These are phyloP conservation scores for Trichonephila inaurata DNA, from an alignment of 1,140 invertebrate genomes.

Conservation along the genomic window DNA sequence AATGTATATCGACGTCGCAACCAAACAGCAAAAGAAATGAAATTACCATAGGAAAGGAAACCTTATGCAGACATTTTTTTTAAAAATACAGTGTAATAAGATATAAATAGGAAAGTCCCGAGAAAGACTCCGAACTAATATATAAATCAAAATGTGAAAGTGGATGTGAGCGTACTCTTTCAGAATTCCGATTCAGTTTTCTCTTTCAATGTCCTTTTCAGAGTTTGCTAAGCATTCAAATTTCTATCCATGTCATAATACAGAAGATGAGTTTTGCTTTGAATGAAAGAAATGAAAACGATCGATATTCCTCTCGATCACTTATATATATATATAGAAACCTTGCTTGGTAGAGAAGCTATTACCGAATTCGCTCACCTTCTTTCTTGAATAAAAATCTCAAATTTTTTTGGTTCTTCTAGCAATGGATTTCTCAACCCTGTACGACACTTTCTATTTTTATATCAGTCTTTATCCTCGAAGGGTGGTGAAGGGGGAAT, in stretches of 20 bases:
- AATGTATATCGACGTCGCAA: not conserved
- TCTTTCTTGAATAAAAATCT: not conserved
- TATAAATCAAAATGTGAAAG: not conserved
- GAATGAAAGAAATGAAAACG: not conserved
- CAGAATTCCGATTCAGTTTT: not conserved
- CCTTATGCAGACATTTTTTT: not conserved
- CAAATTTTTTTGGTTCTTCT: not conserved
- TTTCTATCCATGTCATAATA: not conserved
- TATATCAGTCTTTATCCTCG: not conserved
- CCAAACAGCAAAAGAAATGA: not conserved
- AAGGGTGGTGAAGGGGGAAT: no score
- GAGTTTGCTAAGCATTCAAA: conserved; percentile 8
- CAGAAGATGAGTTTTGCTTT: not conserved
- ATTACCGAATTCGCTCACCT: not conserved
- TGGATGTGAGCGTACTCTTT: not conserved
- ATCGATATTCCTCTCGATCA: not conserved
- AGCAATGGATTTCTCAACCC: not conserved
- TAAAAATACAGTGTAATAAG: not conserved
- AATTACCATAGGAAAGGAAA: not conserved
- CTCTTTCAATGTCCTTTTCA: not conserved
- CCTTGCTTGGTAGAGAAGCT: not conserved
- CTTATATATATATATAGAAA: not conserved
- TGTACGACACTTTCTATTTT: not conserved
- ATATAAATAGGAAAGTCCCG: not conserved
- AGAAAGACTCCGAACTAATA: not conserved